Percentiles rank a stretch among this genome's conserved stretches.
phyloP scores from a whole-genome alignment of 2,113 vertebrate genomes.

The Seriola dumerili region DNA sequence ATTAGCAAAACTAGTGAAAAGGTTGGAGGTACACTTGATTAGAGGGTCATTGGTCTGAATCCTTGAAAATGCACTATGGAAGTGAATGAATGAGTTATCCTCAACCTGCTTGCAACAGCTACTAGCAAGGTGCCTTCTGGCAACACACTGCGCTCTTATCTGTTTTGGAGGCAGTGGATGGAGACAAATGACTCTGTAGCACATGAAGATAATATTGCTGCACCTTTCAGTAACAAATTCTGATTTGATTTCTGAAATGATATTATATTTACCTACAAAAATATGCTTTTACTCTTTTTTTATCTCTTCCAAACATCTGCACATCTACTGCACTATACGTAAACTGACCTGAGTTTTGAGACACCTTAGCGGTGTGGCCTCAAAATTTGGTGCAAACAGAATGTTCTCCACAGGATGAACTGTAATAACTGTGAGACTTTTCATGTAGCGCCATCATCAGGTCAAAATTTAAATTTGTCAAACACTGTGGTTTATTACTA shows the following conservation, averaged over 20 bases:
- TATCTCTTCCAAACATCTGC: not conserved
- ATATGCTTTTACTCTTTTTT: not conserved
- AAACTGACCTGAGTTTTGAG: not conserved
- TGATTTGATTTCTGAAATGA: not conserved
- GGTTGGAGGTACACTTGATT: not conserved
- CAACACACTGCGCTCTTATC: slow-evolving; percentile 32
- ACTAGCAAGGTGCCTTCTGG: slow-evolving; percentile 16
- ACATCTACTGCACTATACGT: not conserved
- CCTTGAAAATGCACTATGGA: slow-evolving; percentile 4
- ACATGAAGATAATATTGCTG: not conserved
- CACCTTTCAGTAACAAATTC: not conserved
- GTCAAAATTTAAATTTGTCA: too few relatives aligned
- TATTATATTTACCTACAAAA: not conserved
- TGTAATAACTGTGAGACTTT: not conserved
- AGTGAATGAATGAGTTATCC: slow-evolving; percentile 7
- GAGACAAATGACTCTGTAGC: slow-evolving; percentile 21
- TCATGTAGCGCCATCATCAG: not conserved
- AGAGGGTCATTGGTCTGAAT: slow-evolving; percentile 8
- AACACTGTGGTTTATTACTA: too few relatives aligned
- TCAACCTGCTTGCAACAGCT: not conserved
- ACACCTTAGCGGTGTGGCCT: not conserved
- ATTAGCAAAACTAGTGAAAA: not conserved
- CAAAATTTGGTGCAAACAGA: too few relatives aligned
- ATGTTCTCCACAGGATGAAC: not conserved
- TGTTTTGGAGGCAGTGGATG: slow-evolving; percentile 15